Evolutionary conservation across 2,113 vertebrate genomes (phyloP).

Genomic region (Oreochromis aureus): DNA sequence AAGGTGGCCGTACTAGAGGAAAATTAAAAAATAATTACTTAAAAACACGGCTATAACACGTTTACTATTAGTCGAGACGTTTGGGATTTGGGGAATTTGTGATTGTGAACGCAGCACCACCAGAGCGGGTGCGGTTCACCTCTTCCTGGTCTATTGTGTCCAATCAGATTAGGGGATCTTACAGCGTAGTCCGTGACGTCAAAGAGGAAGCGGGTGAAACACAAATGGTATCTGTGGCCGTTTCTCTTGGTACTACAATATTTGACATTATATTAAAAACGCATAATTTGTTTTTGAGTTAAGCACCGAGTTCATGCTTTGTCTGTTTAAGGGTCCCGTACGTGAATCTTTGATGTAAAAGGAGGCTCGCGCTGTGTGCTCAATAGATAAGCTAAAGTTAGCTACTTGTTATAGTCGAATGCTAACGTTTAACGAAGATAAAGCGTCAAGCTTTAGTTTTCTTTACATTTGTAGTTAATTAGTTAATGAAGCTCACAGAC

Average conservation of each 20-base stretch:
- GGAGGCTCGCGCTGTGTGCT: neutral
- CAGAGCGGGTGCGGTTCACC: conserved; percentile 13
- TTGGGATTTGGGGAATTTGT: neutral
- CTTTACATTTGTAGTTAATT: neutral
- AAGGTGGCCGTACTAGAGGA: fast-evolving
- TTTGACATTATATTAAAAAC: neutral
- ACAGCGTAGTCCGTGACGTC: neutral
- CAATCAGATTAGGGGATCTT: neutral
- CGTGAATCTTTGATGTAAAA: fast-evolving
- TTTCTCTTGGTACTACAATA: neutral
- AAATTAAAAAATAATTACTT: neutral
- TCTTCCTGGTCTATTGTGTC: neutral
- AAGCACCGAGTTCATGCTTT: neutral
- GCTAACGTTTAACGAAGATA: fast-evolving
- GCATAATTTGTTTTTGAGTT: neutral
- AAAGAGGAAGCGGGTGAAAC: neutral
- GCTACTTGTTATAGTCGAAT: neutral
- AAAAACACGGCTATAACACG: neutral
- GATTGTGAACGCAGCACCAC: conserved; percentile 24
- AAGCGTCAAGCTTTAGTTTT: fast-evolving
- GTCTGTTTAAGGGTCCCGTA: neutral
- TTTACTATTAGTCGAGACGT: neutral
- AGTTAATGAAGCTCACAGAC: neutral
- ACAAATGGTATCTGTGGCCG: neutral
- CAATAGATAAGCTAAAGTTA: neutral